Evolutionary conservation across 1,140 invertebrate genomes (phyloP), one percentile per base, ranked within the genome.

Genomic region (Eumaeus atala): DNA sequence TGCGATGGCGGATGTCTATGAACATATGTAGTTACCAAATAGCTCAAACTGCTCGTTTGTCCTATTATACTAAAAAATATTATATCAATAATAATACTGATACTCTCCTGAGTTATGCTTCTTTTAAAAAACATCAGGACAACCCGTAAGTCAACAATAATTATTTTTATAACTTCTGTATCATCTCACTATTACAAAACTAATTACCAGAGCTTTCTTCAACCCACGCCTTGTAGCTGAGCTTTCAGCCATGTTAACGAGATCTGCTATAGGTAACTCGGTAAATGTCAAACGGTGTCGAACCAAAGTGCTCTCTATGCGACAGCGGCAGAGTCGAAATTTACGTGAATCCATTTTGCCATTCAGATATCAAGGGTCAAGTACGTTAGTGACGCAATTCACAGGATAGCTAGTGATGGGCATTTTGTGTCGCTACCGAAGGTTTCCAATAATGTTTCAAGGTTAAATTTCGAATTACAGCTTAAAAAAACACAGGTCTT

Each of bases 381-480:
- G 72, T 67, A 77, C 72, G 63, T 62, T 69, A 55, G 59, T 77
- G 74, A 77, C 70, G 72, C 51, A 70, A 71, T 59, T 62, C 58
- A 56, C 67, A 77, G 74, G 74, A 77, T 67, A 49, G 52, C 4
- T 63, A 74, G 66, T 50, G 72, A 65, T 68, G 72, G 18, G 51
- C 12, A 21, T 9, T 0, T 4, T 12, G 18, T 60, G 58, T 62
- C 42, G 55, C 51, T 48, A 51, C 64, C 51, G 54, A 58, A 54
- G 54, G n/a, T n/a, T n/a, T n/a, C n/a, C n/a, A n/a, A n/a, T n/a
- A n/a, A n/a, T n/a, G n/a, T n/a, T n/a, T n/a, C n/a, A n/a, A n/a
- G n/a, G n/a, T n/a, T n/a, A n/a, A n/a, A n/a, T n/a, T n/a, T n/a
- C n/a, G n/a, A n/a, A n/a, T n/a, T n/a, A n/a, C n/a, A n/a, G n/a